Conservation (phyloP, 2,113 vertebrate genomes). For the Nothocercus julius region DNA sequence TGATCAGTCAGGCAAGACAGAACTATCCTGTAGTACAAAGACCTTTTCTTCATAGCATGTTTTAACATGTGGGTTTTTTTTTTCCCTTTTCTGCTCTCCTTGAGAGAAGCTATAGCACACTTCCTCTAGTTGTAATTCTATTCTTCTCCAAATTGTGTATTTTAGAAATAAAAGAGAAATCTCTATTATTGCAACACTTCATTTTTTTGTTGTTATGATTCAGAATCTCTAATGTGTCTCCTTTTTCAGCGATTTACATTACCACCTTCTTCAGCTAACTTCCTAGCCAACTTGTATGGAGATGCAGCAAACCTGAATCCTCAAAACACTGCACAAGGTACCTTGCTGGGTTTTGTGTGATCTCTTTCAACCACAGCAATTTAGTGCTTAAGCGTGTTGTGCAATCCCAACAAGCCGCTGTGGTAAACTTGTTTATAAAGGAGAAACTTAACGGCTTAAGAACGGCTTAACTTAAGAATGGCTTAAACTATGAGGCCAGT, state of each 20-base stretch:
- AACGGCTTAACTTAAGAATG: too few relatives aligned
- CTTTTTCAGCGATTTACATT: constrained; percentile 83
- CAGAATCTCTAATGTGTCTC: background rate
- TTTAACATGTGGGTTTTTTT: background rate
- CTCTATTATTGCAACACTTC: background rate
- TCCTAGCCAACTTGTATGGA: constrained; percentile 69
- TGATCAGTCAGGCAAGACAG: background rate
- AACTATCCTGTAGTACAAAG: background rate
- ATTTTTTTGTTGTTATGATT: background rate
- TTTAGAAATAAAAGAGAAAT: background rate
- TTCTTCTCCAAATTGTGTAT: background rate
- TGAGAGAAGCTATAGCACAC: background rate
- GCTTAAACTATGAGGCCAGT: background rate
- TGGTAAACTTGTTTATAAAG: background rate
- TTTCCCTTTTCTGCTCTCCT: background rate
- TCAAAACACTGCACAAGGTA: constrained; percentile 59
- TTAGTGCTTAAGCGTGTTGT: background rate
- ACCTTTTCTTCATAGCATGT: background rate
- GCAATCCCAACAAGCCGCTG: background rate
- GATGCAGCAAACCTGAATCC: background rate
- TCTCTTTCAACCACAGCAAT: background rate
- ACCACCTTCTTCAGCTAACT: constrained; percentile 61
- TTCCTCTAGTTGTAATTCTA: background rate
- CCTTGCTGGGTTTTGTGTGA: background rate
- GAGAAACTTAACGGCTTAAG: background rate